Evolutionary conservation across 2,888 invertebrate species (phyloP).

Genomic region (Tinea pellionella): DNA sequence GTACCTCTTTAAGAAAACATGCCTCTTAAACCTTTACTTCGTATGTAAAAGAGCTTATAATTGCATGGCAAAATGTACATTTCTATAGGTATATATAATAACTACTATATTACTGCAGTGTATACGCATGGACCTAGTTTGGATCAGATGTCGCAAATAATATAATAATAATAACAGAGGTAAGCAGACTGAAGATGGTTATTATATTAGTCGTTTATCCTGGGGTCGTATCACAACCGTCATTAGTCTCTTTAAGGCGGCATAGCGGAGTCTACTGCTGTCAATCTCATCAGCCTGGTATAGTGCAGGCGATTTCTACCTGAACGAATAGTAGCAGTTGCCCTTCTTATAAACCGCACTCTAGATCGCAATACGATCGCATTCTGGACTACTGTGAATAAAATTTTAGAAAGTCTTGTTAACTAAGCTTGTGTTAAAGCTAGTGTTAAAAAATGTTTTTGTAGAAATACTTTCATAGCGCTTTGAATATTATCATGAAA

Average conservation of each 20-base stretch:
- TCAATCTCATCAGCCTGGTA: no score
- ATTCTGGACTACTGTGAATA: no score
- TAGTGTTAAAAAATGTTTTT: not conserved
- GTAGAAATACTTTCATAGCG: not conserved
- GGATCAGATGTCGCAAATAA: slow-evolving; percentile 9
- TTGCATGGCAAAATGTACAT: not conserved
- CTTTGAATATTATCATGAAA: slow-evolving; percentile 1
- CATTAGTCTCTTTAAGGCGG: no score
- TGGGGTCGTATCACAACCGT: no score
- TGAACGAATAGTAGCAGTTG: no score
- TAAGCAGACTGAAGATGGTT: no score
- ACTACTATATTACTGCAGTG: slow-evolving; percentile 1
- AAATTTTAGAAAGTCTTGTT: not conserved
- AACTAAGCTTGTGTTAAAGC: not conserved
- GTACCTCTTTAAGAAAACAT: not conserved
- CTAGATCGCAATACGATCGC: no score
- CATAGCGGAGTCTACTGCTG: no score
- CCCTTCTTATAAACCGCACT: no score
- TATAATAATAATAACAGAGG: not conserved
- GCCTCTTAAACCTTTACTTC: not conserved
- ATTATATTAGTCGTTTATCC: no score
- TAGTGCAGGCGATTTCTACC: no score
- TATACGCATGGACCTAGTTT: slow-evolving; percentile 2
- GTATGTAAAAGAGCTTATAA: not conserved
- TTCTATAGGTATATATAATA: not conserved